Conservation (phyloP, 2,888 invertebrate genomes). For the Lepidocyrtoides sp. region DNA sequence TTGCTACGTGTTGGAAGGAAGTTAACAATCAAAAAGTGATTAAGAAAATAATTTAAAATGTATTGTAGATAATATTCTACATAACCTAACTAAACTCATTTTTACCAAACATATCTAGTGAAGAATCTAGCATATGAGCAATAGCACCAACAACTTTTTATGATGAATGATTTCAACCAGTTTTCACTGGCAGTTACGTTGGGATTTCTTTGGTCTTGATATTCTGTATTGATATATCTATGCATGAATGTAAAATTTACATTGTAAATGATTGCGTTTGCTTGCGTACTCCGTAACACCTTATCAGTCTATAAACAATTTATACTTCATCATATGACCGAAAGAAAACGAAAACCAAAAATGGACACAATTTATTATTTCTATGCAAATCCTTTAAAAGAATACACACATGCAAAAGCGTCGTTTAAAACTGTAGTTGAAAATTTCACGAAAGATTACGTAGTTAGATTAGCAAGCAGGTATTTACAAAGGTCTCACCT, state of each 20-base stretch:
- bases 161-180: slow-evolving; percentile 27
- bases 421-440: background rate
- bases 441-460: background rate
- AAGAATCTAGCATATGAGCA: slow-evolving; percentile 46
- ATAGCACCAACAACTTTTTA: slow-evolving; percentile 68
- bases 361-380: background rate
- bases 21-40: slow-evolving; percentile 10
- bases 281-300: slow-evolving; percentile 32
- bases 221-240: slow-evolving; percentile 38
- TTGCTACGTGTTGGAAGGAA: slow-evolving; percentile 20
- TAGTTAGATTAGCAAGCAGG: background rate
- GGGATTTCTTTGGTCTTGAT: slow-evolving; percentile 50
- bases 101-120: background rate
- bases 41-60: background rate
- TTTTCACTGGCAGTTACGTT: slow-evolving; percentile 19
- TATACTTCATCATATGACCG: background rate
- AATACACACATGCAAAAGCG: too few species aligned
- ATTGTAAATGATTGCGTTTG: background rate
- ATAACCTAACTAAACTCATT: background rate
- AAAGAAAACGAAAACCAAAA: background rate
- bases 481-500: background rate
- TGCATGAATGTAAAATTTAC: slow-evolving; percentile 52
- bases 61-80: background rate
- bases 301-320: slow-evolving; percentile 53
- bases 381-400: too few species aligned